Base-by-base conservation (phyloP, 2,888 invertebrate species). In the Cryptops parisi region DNA sequence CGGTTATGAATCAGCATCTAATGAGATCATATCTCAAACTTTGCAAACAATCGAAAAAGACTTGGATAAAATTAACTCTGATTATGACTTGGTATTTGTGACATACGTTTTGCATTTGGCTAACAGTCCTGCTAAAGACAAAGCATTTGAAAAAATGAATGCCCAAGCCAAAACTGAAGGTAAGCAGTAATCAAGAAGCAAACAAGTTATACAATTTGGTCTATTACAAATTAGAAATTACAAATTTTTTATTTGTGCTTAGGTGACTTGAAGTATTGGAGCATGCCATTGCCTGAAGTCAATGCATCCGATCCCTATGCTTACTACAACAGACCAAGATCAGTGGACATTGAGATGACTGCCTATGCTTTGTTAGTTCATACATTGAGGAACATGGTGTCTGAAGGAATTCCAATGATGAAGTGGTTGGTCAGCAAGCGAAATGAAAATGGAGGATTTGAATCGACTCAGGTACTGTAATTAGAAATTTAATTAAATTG, bases 241-340 rank as follows among this genome's bases (percentile, higher is more conserved):
- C n/a, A n/a, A n/a, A n/a, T 33, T 33, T 33, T 33, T 21, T 23
- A 46, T 22, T 46, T 54, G 43, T 40, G 57, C 56, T 26, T 54
- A 59, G 73, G 65, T 2, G 82, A 81, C 51, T 75, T 77, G 62
- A 81, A 81, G 61, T 88, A 86, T 81, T 93, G 91, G 91, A 78
- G 79, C 43, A 81, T 82, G 56, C 78, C 52, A 1, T 68, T 71
- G 5, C 66, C 71, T 0, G 63, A 71, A 41, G 64, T 65, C 6
- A 78, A 79, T 54, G 72, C 73, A 46, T 75, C 76, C 51, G 81
- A 81, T 64, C 80, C 81, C 0, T 80, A 81, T 80, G 72, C 70
- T 58, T 59, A 63, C 12, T 52, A 52, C 45, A 21, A 52, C n/a
- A 38, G 52, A 19, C 54, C 56, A 2, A 48, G 44, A 2, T 58